Evolutionary conservation across 2,113 vertebrate genomes (phyloP).

Genomic region (Scopus umbretta): DNA sequence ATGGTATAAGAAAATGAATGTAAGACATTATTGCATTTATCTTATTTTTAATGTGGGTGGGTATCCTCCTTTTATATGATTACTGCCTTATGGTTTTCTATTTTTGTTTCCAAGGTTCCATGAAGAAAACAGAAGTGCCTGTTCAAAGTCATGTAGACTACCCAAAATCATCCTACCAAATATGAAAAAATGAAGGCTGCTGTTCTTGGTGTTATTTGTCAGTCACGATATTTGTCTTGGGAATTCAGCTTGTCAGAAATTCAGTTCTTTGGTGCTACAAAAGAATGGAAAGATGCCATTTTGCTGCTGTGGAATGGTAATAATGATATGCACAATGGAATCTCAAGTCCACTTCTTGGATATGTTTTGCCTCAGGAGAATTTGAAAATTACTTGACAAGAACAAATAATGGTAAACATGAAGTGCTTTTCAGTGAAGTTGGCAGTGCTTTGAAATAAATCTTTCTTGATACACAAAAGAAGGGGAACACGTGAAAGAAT

Average conservation of each 20-base stretch:
- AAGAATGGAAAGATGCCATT: constrained; percentile 27
- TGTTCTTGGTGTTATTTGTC: constrained; percentile 42
- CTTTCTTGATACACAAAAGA: background rate
- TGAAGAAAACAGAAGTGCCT: constrained; percentile 7
- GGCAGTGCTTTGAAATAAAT: background rate
- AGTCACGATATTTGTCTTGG: constrained; percentile 19
- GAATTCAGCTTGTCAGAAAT: constrained; percentile 41
- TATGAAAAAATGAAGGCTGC: constrained; percentile 23
- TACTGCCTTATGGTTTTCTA: background rate
- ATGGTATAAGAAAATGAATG: background rate
- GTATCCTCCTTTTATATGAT: constrained; percentile 22
- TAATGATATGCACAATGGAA: background rate
- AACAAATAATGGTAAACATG: background rate
- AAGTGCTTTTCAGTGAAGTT: background rate
- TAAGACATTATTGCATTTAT: background rate
- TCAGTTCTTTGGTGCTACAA: constrained; percentile 12
- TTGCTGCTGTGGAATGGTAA: constrained; percentile 17
- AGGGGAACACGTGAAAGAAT: background rate
- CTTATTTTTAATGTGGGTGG: background rate
- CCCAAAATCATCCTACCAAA: constrained; percentile 8
- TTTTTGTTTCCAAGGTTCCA: constrained; percentile 29
- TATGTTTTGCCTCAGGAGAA: constrained; percentile 10
- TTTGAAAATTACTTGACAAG: constrained; percentile 3
- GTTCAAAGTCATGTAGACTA: constrained; percentile 41
- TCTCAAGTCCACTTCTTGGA: constrained; percentile 23